Percentiles rank a stretch among this genome's conserved stretches.
Conservation (phyloP, 2,113 vertebrate species). For the Syrrhaptes paradoxus region DNA sequence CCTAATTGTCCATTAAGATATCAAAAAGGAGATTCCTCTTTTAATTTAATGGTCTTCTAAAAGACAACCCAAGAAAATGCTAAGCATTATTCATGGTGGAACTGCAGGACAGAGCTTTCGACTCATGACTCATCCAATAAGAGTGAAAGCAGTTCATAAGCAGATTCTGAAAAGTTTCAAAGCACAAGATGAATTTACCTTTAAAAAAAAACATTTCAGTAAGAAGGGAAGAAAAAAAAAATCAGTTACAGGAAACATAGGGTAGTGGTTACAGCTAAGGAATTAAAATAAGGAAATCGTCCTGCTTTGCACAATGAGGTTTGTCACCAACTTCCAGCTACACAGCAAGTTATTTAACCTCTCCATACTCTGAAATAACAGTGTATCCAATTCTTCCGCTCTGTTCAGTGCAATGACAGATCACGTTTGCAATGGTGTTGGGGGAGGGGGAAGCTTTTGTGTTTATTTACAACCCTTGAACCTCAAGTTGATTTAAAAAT, state of each 20-base stretch:
- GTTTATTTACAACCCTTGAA: neutral
- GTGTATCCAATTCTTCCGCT: neutral
- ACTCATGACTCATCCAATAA: constrained; percentile 69
- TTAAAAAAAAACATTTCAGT: constrained; percentile 22
- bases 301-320: neutral
- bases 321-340: neutral
- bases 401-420: neutral
- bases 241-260: constrained; percentile 38
- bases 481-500: neutral
- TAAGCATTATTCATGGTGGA: constrained; percentile 64
- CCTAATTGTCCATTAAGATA: constrained; percentile 65
- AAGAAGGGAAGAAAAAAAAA: neutral
- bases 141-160: constrained; percentile 56
- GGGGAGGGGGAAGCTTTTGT: accelerated
- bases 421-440: neutral
- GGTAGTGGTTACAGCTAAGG: neutral
- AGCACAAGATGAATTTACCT: constrained; percentile 57
- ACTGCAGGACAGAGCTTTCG: constrained; percentile 42
- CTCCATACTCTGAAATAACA: neutral
- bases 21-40: constrained; percentile 58
- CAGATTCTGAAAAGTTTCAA: constrained; percentile 60
- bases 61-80: constrained; percentile 49
- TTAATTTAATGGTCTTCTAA: constrained; percentile 65
- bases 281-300: constrained; percentile 10
- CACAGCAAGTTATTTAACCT: neutral